These are phyloP conservation scores for Centropyge bicolor DNA, from an alignment of 2,797 vertebrate species.

Conservation along the genomic window DNA sequence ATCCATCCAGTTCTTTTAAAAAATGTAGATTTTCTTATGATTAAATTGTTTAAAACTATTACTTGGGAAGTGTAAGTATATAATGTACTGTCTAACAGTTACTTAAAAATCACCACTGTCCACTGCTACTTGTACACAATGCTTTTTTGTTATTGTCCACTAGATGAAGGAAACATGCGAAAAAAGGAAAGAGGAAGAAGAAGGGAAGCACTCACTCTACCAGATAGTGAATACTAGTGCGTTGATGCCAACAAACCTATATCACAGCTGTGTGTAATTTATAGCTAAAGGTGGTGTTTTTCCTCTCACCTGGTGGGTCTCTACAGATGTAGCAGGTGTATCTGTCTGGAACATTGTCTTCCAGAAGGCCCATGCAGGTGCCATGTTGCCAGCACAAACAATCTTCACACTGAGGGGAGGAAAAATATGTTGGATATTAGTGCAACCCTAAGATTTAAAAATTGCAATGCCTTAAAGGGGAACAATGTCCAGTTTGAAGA, in stretches of 20 bases:
- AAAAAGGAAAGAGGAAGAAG: background rate
- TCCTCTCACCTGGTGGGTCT: conserved; percentile 93
- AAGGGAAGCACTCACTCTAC: background rate
- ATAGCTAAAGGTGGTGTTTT: background rate
- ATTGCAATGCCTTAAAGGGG: background rate
- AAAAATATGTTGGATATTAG: conserved; percentile 2
- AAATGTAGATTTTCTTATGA: too few species aligned
- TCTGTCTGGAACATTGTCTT: conserved; percentile 95
- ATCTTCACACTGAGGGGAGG: conserved; percentile 92
- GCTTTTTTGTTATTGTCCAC: conserved; percentile 10
- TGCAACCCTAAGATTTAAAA: background rate
- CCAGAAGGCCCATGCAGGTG: conserved; percentile 96
- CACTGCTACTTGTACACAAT: background rate
- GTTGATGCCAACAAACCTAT: background rate
- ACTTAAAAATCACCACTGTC: background rate
- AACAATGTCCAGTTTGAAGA: too few species aligned
- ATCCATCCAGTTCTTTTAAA: background rate
- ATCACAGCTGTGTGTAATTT: background rate
- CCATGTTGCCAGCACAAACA: conserved; percentile 99
- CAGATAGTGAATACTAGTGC: background rate
- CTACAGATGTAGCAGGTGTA: conserved; percentile 97
- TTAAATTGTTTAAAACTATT: background rate
- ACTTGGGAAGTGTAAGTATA: background rate
- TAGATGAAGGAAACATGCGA: conserved; percentile 14
- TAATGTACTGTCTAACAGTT: background rate